A percentile compares a stretch with the other conserved stretches of the same genome.
These are phyloP conservation scores for Ceuthmochares aereus DNA, from an alignment of 2,113 vertebrate species.

Conservation along the genomic window DNA sequence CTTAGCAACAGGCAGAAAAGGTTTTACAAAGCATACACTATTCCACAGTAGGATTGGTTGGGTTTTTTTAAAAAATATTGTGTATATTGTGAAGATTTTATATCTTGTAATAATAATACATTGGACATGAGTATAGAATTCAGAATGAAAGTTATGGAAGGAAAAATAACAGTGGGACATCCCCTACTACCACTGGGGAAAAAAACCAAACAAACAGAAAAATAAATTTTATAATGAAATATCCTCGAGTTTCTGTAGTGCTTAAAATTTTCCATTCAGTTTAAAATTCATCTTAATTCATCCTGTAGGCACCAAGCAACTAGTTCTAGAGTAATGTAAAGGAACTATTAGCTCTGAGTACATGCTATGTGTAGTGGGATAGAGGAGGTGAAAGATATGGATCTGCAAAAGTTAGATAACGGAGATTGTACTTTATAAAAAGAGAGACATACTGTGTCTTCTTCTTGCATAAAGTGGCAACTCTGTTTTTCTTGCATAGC, in stretches of 20 bases:
- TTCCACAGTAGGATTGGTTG: background rate
- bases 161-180: background rate
- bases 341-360: background rate
- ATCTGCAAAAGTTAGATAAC: background rate
- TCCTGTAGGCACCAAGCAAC: background rate
- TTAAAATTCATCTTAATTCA: background rate
- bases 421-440: background rate
- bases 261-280: background rate
- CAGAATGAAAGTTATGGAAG: background rate
- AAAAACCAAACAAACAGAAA: background rate
- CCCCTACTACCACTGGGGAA: background rate
- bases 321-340: background rate
- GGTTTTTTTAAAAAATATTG: background rate
- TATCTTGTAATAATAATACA: background rate
- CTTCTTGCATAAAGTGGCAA: background rate
- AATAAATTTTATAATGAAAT: background rate
- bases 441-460: background rate
- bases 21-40: background rate
- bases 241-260: background rate
- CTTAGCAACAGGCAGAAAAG: conserved; percentile 10
- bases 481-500: background rate
- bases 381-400: background rate
- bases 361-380: background rate
- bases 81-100: background rate
- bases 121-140: background rate